phyloP scores from a whole-genome alignment of 2,888 invertebrate genomes.

The Andrena hattorfiana region DNA sequence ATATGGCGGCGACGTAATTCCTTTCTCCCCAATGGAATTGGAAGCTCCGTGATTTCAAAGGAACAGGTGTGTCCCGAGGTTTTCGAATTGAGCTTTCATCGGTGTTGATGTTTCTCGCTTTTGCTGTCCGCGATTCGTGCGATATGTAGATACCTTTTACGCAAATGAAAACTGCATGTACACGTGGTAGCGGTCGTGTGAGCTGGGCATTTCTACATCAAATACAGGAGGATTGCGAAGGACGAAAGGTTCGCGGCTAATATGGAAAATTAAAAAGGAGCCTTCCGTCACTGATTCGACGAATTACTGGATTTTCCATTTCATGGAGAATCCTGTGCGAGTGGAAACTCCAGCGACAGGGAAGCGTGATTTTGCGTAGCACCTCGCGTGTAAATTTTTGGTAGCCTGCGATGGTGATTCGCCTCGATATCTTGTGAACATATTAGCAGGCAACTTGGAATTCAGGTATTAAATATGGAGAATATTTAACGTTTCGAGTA shows the following conservation, averaged over 20 bases:
- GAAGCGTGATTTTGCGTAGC: neutral
- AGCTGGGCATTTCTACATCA: slow-evolving; percentile 6
- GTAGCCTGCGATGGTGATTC: no score
- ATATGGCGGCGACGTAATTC: slow-evolving; percentile 23
- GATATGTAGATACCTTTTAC: slow-evolving; percentile 72
- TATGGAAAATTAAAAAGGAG: slow-evolving; percentile 56
- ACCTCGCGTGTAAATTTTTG: neutral
- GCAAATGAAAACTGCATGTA: slow-evolving; percentile 72
- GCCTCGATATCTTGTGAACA: no score
- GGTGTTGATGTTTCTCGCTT: slow-evolving; percentile 62
- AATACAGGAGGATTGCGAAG: slow-evolving; percentile 24
- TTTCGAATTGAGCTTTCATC: slow-evolving; percentile 66
- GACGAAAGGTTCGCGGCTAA: slow-evolving; percentile 47
- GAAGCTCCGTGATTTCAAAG: slow-evolving; percentile 50
- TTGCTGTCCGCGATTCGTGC: slow-evolving; percentile 57
- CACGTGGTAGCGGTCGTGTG: slow-evolving; percentile 8
- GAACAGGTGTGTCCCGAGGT: slow-evolving; percentile 46
- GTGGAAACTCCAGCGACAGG: neutral
- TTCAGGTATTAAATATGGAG: no score
- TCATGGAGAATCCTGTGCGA: neutral
- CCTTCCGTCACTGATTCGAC: slow-evolving; percentile 26
- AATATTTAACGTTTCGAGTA: neutral
- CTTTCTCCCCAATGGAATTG: slow-evolving; percentile 21
- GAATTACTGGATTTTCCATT: slow-evolving; percentile 45
- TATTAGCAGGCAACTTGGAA: neutral